Conservation (phyloP, 2,888 invertebrate genomes). For the Spilosoma lubricipeda region DNA sequence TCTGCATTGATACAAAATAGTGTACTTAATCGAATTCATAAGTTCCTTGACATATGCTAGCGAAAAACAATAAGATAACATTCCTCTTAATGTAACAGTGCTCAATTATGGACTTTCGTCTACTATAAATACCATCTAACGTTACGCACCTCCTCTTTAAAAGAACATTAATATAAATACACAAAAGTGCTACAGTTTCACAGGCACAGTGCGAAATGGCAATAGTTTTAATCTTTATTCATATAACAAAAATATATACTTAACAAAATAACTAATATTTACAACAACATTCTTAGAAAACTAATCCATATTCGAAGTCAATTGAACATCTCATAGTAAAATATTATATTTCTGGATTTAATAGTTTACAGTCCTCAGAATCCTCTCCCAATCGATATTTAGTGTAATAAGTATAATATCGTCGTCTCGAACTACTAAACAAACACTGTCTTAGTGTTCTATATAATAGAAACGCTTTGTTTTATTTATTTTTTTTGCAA, state of each 20-base stretch:
- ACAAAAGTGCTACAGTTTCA: neutral
- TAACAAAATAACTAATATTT: slow-evolving; percentile 49
- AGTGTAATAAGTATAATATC: neutral
- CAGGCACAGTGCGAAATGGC: slow-evolving; percentile 1
- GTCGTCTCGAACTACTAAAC: neutral
- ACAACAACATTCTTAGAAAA: slow-evolving; percentile 49
- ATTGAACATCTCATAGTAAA: slow-evolving; percentile 10
- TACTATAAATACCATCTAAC: neutral
- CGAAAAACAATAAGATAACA: neutral
- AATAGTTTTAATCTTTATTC: slow-evolving; percentile 26
- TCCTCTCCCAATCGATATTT: neutral
- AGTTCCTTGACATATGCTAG: neutral
- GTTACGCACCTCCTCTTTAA: neutral
- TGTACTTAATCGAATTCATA: neutral
- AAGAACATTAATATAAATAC: neutral
- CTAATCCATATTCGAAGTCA: slow-evolving; percentile 22
- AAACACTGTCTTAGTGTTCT: neutral
- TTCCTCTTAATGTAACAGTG: neutral
- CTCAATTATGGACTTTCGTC: neutral
- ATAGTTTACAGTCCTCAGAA: neutral
- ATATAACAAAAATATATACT: slow-evolving; percentile 30
- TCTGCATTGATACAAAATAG: neutral
- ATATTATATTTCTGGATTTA: no score
- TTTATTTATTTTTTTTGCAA: no score
- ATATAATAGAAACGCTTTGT: neutral